Percentiles rank a stretch among this genome's conserved stretches.
Evolutionary conservation across 2,113 vertebrate genomes (phyloP).

Genomic region (zebrafish (Danio rerio)): GRCz12tu NC_133184.1:27590001-27590500

Average conservation of each 20-base stretch:
- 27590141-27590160: constrained; percentile 36
- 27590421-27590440: constrained; percentile 55
- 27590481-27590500: not conserved
- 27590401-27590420: constrained; percentile 81
- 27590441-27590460: constrained; percentile 48
- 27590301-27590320: constrained; percentile 75
- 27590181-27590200: constrained; percentile 15
- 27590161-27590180: constrained; percentile 25
- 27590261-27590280: not conserved
- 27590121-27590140: constrained; percentile 17
- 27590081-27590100: not conserved
- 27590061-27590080: not conserved
- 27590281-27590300: not conserved
- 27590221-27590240: constrained; percentile 28
- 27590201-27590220: constrained; percentile 17
- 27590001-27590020: no score
- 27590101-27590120: constrained; percentile 14
- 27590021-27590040: no score
- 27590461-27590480: constrained; percentile 32
- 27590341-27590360: constrained; percentile 80
- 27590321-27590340: constrained; percentile 85
- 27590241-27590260: not conserved
- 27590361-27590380: constrained; percentile 65
- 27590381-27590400: constrained; percentile 79
- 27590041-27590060: no score